These are phyloP conservation scores for Aporophyla nigra DNA, from an alignment of 2,888 invertebrate species.

Conservation along the genomic window DNA sequence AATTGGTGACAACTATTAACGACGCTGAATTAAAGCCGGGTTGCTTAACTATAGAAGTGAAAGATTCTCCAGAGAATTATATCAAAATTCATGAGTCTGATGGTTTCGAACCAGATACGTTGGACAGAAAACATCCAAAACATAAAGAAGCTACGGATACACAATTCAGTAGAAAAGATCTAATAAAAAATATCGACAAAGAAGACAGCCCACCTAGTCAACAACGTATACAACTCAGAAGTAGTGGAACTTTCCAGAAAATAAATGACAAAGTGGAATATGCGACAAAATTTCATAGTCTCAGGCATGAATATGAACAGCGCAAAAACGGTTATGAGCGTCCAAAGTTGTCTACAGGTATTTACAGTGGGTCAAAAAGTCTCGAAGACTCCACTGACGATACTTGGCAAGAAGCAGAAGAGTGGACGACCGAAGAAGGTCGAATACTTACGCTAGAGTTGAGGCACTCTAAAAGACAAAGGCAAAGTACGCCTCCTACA, in stretches of 20 bases:
- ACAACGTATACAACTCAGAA: constrained; percentile 92
- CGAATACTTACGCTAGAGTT: constrained; percentile 93
- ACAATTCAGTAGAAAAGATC: constrained; percentile 82
- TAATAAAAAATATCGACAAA: constrained; percentile 79
- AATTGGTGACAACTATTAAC: constrained; percentile 88
- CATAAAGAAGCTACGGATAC: constrained; percentile 79
- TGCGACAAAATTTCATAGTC: constrained; percentile 91
- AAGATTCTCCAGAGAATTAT: constrained; percentile 95
- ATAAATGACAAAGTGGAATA: constrained; percentile 80
- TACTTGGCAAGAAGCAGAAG: constrained; percentile 80
- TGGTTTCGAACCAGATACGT: constrained; percentile 96
- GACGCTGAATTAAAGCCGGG: constrained; percentile 92
- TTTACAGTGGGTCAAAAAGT: constrained; percentile 80
- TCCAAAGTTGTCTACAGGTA: constrained; percentile 78
- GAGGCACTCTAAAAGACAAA: constrained; percentile 94
- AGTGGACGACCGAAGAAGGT: constrained; percentile 90
- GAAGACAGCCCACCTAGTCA: constrained; percentile 75
- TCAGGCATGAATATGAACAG: constrained; percentile 94
- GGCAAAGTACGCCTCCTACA: constrained; percentile 90
- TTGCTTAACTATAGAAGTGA: constrained; percentile 95
- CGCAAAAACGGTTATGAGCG: constrained; percentile 87
- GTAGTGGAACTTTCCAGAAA: constrained; percentile 93
- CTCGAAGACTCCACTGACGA: constrained; percentile 78
- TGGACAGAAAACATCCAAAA: constrained; percentile 94
- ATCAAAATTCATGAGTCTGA: constrained; percentile 95